Conservation (phyloP, 2,113 vertebrate genomes). For the Morone saxatilis region DNA sequence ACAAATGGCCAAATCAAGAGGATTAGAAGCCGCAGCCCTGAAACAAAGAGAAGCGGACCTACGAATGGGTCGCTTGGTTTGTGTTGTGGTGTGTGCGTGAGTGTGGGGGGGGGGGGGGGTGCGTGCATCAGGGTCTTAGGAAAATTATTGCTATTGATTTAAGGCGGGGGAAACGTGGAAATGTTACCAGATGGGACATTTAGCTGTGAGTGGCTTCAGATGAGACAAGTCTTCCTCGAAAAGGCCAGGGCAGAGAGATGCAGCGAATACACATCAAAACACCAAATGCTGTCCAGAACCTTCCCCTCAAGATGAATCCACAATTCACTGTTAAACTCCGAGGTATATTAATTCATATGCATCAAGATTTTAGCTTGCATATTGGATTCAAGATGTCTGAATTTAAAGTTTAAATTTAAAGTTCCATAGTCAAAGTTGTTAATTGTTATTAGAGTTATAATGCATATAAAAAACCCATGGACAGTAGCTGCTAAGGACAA, state of each 20-base stretch:
- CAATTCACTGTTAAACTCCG: slow-evolving; percentile 15
- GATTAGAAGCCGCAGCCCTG: too few relatives aligned
- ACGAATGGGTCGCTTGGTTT: slow-evolving; percentile 50
- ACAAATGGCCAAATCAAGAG: slow-evolving; percentile 77
- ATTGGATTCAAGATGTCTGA: neutral
- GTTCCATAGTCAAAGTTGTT: too few relatives aligned
- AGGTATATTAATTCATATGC: slow-evolving; percentile 24
- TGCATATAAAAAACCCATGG: neutral
- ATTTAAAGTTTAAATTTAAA: neutral
- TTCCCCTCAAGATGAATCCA: slow-evolving; percentile 44
- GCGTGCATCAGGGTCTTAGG: slow-evolving; percentile 81
- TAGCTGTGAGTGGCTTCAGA: slow-evolving; percentile 91
- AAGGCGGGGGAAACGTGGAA: slow-evolving; percentile 94
- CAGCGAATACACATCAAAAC: slow-evolving; percentile 67
- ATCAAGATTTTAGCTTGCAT: neutral
- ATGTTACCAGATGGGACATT: slow-evolving; percentile 98
- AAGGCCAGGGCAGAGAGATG: slow-evolving; percentile 70
- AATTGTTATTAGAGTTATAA: neutral
- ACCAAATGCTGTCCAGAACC: slow-evolving; percentile 31
- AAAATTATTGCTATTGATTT: slow-evolving; percentile 99
- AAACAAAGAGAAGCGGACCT: slow-evolving; percentile 74
- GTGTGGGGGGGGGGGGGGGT: slow-evolving; percentile 57
- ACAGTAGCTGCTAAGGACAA: neutral
- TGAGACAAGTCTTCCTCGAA: slow-evolving; percentile 81
- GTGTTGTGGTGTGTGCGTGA: slow-evolving; percentile 53